These are phyloP conservation scores for Halisarca cf. caerulea DNA, from an alignment of 37 sponge, comb jelly and placozoan species.

Conservation along the genomic window DNA sequence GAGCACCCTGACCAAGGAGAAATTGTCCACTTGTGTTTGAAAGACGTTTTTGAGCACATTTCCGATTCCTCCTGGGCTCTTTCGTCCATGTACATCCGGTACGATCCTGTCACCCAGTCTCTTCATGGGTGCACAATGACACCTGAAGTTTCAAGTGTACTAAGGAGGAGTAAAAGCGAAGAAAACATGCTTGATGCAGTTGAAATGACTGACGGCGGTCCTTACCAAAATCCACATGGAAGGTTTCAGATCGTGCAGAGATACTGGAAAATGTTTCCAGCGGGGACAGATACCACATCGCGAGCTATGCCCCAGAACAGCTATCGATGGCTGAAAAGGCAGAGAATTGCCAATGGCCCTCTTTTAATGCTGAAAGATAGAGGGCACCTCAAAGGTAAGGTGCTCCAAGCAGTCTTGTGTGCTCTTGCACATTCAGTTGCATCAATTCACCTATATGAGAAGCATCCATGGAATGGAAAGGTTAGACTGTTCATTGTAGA, in stretches of 20 bases:
- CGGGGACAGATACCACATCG: too few species aligned
- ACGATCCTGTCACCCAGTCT: conserved; percentile 8
- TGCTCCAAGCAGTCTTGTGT: conserved; percentile 1
- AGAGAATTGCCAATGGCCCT: not conserved
- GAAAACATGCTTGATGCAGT: conserved; percentile 23
- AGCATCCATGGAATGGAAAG: conserved; percentile 20
- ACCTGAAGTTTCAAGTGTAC: not conserved
- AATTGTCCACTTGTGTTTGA: conserved; percentile 19
- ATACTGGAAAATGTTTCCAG: conserved; percentile 2
- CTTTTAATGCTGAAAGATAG: not conserved
- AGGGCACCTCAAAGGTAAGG: conserved; percentile 1
- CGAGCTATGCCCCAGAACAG: conserved; percentile 6
- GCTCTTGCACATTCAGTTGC: conserved; percentile 7
- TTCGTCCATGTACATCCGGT: conserved; percentile 12
- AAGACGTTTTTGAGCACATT: conserved; percentile 17
- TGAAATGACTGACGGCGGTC: conserved; percentile 19
- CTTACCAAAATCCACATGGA: not conserved
- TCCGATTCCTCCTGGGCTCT: conserved; percentile 24
- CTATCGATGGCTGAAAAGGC: not conserved
- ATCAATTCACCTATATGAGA: conserved; percentile 19
- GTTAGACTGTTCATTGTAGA: conserved; percentile 11
- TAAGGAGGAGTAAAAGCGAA: too few species aligned
- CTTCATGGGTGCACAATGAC: conserved; percentile 8
- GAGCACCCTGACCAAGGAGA: conserved; percentile 23
- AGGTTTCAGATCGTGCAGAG: not conserved